Conservation (phyloP, 2,888 invertebrate species). For the Lampropteryx suffumata region DNA sequence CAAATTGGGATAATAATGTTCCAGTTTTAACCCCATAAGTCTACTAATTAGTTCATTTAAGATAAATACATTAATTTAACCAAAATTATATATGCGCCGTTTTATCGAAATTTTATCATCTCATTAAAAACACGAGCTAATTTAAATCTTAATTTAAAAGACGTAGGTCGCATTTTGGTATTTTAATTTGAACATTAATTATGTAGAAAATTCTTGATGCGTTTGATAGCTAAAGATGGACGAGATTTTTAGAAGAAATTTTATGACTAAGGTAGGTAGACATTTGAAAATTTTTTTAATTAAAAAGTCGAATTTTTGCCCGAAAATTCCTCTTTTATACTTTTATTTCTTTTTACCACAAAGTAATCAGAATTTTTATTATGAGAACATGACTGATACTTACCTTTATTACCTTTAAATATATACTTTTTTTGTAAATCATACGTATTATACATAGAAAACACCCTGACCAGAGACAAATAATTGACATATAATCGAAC, state of each 20-base stretch:
- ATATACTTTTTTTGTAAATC: no score
- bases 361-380: no score
- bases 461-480: no score
- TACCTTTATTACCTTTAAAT: no score
- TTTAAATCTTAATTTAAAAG: slow-evolving; percentile 15
- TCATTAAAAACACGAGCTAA: slow-evolving; percentile 8
- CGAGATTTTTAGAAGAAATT: background rate
- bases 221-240: background rate
- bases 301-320: no score
- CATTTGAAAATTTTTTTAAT: no score
- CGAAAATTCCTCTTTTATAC: no score
- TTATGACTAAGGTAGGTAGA: background rate
- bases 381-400: no score
- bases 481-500: no score
- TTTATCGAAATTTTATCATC: slow-evolving; percentile 18
- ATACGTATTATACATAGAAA: no score
- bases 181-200: background rate
- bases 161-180: slow-evolving; percentile 1
- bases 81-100: slow-evolving; percentile 13
- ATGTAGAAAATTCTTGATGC: slow-evolving; percentile 9
- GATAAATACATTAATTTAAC: slow-evolving; percentile 22
- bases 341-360: no score
- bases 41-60: slow-evolving; percentile 20
- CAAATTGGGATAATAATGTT: slow-evolving; percentile 13
- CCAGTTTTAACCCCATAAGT: slow-evolving; percentile 12